These are phyloP conservation scores for Intellagama lesueurii DNA, from an alignment of 2,797 vertebrate genomes.

Conservation along the genomic window DNA sequence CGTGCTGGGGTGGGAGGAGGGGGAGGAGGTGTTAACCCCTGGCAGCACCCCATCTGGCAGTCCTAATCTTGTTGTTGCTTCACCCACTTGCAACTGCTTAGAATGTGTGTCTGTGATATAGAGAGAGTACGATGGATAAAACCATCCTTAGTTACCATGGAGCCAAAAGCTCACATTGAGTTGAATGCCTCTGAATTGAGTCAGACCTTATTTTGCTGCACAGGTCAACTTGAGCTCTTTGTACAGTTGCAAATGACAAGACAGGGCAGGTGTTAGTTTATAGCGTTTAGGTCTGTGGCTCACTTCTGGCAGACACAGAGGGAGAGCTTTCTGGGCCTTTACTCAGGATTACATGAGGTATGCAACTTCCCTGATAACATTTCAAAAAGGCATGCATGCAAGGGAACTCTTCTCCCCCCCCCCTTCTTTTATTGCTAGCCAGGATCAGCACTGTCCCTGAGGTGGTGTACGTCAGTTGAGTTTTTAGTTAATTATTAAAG, in stretches of 20 bases:
- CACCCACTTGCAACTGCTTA: background rate
- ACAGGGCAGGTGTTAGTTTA: constrained; percentile 17
- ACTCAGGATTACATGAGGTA: background rate
- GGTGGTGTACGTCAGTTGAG: background rate
- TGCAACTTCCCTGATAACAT: background rate
- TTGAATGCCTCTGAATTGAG: background rate
- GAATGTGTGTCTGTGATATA: background rate
- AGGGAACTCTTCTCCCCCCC: background rate
- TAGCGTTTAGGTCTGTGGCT: constrained; percentile 5
- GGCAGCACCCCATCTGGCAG: background rate
- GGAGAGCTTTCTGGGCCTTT: background rate
- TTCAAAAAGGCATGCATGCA: background rate
- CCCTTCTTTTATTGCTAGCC: background rate
- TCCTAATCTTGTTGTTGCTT: background rate
- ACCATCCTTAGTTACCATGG: background rate
- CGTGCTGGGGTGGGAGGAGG: background rate
- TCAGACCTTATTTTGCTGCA: background rate
- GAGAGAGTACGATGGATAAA: background rate
- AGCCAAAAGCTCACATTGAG: background rate
- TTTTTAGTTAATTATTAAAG: background rate
- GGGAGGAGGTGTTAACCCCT: background rate
- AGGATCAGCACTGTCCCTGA: background rate
- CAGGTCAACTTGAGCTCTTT: background rate
- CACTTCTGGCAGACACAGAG: background rate
- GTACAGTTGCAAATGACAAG: background rate